Base-by-base conservation (phyloP, 1,140 invertebrate genomes). In the Drosophila ambigua region DNA sequence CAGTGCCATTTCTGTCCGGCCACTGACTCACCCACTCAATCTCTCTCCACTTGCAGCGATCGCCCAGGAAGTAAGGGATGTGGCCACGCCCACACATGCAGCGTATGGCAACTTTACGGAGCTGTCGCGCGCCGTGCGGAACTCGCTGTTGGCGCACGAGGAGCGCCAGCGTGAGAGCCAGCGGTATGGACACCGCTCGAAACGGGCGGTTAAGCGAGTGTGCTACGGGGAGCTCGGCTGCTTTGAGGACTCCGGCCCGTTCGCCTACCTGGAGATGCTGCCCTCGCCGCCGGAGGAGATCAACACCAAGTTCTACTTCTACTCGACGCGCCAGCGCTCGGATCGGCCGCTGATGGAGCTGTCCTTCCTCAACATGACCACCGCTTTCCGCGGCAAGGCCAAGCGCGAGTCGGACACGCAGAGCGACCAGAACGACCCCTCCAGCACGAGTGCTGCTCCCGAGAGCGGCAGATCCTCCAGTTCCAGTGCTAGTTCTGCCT, bases 201-300 rank as follows among this genome's bases (percentile, higher is more conserved):
- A 95, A 90, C 92, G 95, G 66, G 95, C 95, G 9, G 93, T 94
- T 13, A 95, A 95, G 50, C 94, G 95, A 8, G 95, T 98, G 1
- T 99, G 98, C 89, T 99, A 99, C 89, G 95, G 95, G 2, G 96
- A 97, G 57, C 93, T 98, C n/a, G 98, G 98, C 5, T 99, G 98
- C 87, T 99, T 98, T 92, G 96, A 97, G 75, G 97, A 98, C 75
- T 95, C 96, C 2, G 97, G 97, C 0, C 97, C 97, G 0, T 99
- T 98, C 91, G 96, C 96, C 62, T 98, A 98, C 90, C 91, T 98
- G 76, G 97, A 98, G 91, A 96, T 98, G 92, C 91, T 98, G 11
- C 98, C 97, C 2, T 95, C 96, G 39, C 93, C 95, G n/a, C 98
- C 97, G 0, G 95, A 97, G 88, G 96, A 97, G 72, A 96, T 99